phyloP scores from a whole-genome alignment of 35 echinoderm and acorn worm species.

The Amphiura filiformis region DNA sequence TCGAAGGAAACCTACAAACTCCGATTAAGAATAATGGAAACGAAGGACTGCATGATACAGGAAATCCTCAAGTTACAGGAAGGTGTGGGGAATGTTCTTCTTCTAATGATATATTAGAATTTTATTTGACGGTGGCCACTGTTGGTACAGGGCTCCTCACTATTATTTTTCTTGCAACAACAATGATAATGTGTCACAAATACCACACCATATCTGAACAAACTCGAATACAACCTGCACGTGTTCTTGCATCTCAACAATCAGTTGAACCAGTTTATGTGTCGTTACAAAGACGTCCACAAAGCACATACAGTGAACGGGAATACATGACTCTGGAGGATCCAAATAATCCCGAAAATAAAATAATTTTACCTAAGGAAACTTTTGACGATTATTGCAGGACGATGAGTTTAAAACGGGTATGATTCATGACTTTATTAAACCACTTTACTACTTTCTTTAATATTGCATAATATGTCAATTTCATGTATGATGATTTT shows the following conservation, averaged over 20 bases:
- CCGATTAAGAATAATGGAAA: not conserved
- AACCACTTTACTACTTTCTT: too few relatives aligned
- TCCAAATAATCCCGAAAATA: not conserved
- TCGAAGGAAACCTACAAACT: not conserved
- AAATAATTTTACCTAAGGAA: not conserved
- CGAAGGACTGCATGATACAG: not conserved
- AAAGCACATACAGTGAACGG: not conserved
- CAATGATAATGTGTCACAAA: not conserved
- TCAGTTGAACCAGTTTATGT: not conserved
- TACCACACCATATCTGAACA: not conserved
- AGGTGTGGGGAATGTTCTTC: not conserved
- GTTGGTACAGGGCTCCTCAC: not conserved
- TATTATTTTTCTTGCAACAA: not conserved
- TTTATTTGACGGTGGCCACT: not conserved
- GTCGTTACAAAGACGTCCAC: conserved; percentile 2
- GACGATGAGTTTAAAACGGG: not conserved
- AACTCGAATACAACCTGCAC: not conserved
- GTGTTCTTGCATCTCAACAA: not conserved
- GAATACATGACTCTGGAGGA: not conserved
- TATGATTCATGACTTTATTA: not conserved
- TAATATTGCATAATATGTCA: too few relatives aligned
- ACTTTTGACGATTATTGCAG: not conserved
- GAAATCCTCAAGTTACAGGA: not conserved
- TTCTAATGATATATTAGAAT: not conserved
- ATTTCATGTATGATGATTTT: too few relatives aligned